Base-by-base conservation (phyloP, 1,140 invertebrate genomes). In the Ceratina calcarata region DNA sequence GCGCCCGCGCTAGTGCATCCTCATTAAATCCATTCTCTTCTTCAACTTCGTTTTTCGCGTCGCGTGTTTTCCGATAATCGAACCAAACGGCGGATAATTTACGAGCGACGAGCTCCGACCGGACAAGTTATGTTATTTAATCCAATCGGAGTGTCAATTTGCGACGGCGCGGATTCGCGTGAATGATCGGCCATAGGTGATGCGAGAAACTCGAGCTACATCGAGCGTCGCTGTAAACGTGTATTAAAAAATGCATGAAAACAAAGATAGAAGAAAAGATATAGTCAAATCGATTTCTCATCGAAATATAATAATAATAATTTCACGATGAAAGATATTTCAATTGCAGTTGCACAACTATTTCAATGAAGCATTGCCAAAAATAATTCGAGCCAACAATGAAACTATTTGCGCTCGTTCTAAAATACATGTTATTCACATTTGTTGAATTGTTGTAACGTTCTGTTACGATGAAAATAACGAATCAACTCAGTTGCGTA, bases 51-150 rank as follows among this genome's bases (percentile, higher is more conserved):
- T 45, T 45, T 45, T 45, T 45, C 27, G 49, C 49, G 64, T 49
- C 73, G 73, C 53, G 64, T 60, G 53, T 76, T 76, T 76, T 76
- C 53, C 73, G n/a, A 58, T 68, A 76, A 76, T 76, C 64, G 73
- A 68, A 68, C 73, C 49, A 53, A 53, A 58, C 32, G 32, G 32
- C n/a, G 57, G 53, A 37, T 68, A 76, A 76, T 76, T 76, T 76
- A 76, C 64, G 65, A 20, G 64, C 13, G 16, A 22, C 64, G 22
- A 15, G 55, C 37, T 8, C 51, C 16, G 13, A 1, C 16, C 32
- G 49, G 13, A 45, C 53, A 60, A 76, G 73, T 76, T 68, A 68
- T 68, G 64, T 55, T 76, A 76, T 76, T 76, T 67, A 68, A 68
- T 76, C 53, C 53, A 60, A 68, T 67, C 45, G 27, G 32, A 27